phyloP scores from a whole-genome alignment of 2,113 vertebrate genomes.

The human (Homo sapiens) region DNA sequence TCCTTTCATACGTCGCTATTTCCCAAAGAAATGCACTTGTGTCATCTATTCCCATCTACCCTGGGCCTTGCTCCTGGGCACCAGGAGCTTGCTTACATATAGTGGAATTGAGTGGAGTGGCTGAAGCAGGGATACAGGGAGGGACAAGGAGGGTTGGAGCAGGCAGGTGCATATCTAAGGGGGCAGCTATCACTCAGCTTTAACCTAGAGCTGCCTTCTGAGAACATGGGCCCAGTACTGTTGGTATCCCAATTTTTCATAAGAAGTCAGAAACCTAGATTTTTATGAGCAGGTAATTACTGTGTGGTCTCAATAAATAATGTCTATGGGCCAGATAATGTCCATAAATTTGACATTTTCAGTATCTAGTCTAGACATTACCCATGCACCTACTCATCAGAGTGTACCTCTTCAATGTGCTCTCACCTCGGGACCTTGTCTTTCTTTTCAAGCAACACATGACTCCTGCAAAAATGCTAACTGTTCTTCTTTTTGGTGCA shows the following conservation, averaged over 20 bases:
- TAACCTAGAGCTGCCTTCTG: neutral
- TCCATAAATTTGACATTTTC: neutral
- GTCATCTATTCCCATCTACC: neutral
- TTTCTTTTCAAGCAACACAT: neutral
- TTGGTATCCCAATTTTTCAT: slow-evolving; percentile 19
- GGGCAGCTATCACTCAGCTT: neutral
- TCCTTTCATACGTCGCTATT: neutral
- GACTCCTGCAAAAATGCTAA: neutral
- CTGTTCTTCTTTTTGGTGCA: neutral
- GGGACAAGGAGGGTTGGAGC: neutral
- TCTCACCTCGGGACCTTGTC: neutral
- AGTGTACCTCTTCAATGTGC: neutral
- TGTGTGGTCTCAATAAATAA: neutral
- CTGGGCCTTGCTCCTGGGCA: neutral
- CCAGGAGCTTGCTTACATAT: neutral
- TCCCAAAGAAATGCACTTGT: neutral
- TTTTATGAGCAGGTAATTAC: slow-evolving; percentile 32
- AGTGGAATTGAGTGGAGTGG: neutral
- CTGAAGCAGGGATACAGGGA: neutral
- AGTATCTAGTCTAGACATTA: neutral
- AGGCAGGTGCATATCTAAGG: neutral
- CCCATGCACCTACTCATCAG: neutral
- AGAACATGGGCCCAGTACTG: neutral
- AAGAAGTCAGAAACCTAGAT: neutral
- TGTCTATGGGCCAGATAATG: neutral